phyloP scores from a whole-genome alignment of 2,113 vertebrate species.

The Perca schrenkii region DNA sequence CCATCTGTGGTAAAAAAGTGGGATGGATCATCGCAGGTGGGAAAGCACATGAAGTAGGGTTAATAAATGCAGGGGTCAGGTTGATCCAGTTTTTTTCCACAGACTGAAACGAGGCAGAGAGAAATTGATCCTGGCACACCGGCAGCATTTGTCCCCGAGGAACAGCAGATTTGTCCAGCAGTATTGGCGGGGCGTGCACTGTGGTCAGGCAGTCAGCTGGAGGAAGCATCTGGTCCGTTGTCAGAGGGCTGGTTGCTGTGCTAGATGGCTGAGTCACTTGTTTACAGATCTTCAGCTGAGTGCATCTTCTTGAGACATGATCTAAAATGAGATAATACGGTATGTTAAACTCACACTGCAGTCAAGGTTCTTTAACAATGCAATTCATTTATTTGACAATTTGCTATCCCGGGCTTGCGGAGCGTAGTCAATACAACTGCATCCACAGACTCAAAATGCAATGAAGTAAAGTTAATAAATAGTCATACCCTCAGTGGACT shows the following conservation, averaged over 20 bases:
- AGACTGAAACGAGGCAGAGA: conserved; percentile 29
- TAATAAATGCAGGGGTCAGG: neutral
- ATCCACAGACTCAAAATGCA: neutral
- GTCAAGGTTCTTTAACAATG: neutral
- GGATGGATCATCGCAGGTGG: neutral
- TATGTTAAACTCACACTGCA: neutral
- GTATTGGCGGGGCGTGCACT: conserved; percentile 12
- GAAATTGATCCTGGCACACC: conserved; percentile 51
- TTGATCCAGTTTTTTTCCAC: conserved; percentile 53
- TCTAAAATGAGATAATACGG: conserved; percentile 16
- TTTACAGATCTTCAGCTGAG: conserved; percentile 3
- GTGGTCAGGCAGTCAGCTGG: conserved; percentile 20
- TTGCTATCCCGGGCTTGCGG: neutral
- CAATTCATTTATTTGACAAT: neutral
- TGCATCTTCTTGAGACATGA: neutral
- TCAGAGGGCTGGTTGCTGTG: conserved; percentile 6
- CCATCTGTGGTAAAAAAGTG: conserved; percentile 2
- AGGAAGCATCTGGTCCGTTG: conserved; percentile 21
- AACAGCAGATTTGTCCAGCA: conserved; percentile 52
- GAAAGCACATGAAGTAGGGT: conserved; percentile 10
- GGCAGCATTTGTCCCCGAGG: conserved; percentile 61
- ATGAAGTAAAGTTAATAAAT: neutral
- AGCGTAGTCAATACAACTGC: neutral
- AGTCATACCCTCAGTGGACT: conserved; percentile 15
- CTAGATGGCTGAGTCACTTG: conserved; percentile 1